Evolutionary conservation across 2,797 vertebrate species (phyloP), one percentile per base, ranked within the genome.

Genomic region (Anguilla marmorata): DNA sequence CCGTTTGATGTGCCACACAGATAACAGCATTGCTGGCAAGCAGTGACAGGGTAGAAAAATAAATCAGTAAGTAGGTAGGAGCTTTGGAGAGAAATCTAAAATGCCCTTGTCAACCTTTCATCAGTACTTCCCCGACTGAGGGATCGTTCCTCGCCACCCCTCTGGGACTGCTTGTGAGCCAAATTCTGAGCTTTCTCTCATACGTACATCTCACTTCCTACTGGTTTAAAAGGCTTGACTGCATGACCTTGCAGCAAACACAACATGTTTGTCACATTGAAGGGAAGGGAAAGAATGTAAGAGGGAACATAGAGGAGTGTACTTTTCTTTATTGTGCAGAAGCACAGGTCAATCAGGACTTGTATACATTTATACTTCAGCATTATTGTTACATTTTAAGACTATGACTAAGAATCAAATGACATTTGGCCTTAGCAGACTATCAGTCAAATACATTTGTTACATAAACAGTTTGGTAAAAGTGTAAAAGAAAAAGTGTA

Each of bases 81-180:
- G 72, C 56, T 60, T 84, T 52, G 85, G 86, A 89, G 84, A 87
- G 86, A 82, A 54, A 50, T 80, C 37, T 37, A 60, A 89, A 83
- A 83, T 89, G 86, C 85, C 89, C 89, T 89, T 82, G 88, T 87
- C 87, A 85, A 66, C 41, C 56, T 63, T 85, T 88, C 86, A 86
- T 72, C 86, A 89, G 85, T 88, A 88, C 85, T 83, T 89, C 82
- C 56, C 5, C 58, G 45, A 50, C 85, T 54, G 85, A 63, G 74
- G 50, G 66, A 48, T 33, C 84, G 76, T 45, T 50, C 37, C 66
- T 14, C 56, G 3, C 9, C 16, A 54, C n/a, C 33, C 76, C 85
- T 76, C 41, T 5, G 27, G 87, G 90, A 19, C 50, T 9, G 14
- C 24, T 19, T 6, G 41, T 33, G n/a, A 50, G n/a, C n/a, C 85